Percentiles rank a stretch among this genome's conserved stretches.
phyloP scores from a whole-genome alignment of 2,113 vertebrate species.

The Hyla sarda region DNA sequence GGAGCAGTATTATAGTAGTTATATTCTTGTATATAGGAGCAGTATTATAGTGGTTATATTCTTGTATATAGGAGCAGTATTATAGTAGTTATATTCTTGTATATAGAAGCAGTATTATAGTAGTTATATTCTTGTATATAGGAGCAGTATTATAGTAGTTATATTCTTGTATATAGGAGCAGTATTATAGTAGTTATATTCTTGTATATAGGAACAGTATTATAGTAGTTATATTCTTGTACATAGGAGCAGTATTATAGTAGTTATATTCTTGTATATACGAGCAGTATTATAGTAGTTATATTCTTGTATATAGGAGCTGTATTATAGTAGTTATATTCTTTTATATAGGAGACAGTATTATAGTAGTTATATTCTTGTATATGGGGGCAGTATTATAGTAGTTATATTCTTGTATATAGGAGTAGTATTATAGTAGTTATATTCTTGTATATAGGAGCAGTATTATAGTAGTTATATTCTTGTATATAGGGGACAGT shows the following conservation, averaged over 20 bases:
- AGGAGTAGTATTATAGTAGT: background rate
- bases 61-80: too few species aligned
- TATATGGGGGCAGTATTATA: background rate
- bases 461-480: slow-evolving; percentile 1
- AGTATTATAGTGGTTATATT: too few species aligned
- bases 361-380: slow-evolving; percentile 12
- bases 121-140: too few species aligned
- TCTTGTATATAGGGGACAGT: background rate
- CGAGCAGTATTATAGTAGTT: background rate
- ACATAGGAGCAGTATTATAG: background rate
- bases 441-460: background rate
- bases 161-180: background rate
- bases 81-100: too few species aligned
- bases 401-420: background rate
- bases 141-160: background rate
- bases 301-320: background rate
- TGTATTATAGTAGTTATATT: slow-evolving; percentile 18
- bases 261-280: background rate
- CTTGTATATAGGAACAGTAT: background rate
- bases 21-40: too few species aligned
- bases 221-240: slow-evolving; percentile 1
- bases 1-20: too few species aligned
- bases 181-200: slow-evolving; percentile 7
- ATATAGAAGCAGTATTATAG: too few species aligned
- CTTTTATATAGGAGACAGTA: background rate